Percentiles rank a stretch among this genome's conserved stretches.
Conservation (phyloP, 2,888 invertebrate genomes). For the Cataglyphis rosenhaueri region DNA sequence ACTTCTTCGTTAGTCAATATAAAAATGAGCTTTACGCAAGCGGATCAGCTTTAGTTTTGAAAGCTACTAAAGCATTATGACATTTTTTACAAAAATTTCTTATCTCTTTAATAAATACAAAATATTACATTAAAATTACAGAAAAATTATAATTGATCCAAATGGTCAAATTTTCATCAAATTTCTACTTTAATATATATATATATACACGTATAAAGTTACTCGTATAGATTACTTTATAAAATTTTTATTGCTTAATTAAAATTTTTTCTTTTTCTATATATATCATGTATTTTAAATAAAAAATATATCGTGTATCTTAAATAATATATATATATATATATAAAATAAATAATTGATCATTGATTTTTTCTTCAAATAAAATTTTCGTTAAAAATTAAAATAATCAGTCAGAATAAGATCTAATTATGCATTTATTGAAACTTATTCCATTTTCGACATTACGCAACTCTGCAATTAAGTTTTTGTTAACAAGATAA, state of each 20-base stretch:
- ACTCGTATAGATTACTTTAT: too few relatives aligned
- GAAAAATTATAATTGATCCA: not conserved
- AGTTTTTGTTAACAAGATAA: conserved; percentile 15
- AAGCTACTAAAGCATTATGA: not conserved
- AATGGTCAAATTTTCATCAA: not conserved
- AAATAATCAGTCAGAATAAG: not conserved
- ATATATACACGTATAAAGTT: not conserved
- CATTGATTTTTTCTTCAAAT: not conserved
- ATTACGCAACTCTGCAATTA: not conserved
- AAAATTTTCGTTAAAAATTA: not conserved
- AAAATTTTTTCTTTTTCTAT: not conserved
- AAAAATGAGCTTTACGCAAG: not conserved
- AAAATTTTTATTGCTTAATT: too few relatives aligned
- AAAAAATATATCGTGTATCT: not conserved
- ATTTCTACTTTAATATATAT: not conserved
- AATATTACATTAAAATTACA: not conserved
- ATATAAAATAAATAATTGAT: not conserved
- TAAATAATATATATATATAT: not conserved
- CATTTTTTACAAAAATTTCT: not conserved
- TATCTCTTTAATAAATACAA: not conserved
- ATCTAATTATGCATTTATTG: not conserved
- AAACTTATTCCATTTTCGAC: not conserved
- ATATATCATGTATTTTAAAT: not conserved
- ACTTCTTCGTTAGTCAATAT: conserved; percentile 35
- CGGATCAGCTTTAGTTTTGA: conserved; percentile 18